Evolutionary conservation across 2,113 vertebrate genomes (phyloP).

Genomic region (Turdus rufiventris): DNA sequence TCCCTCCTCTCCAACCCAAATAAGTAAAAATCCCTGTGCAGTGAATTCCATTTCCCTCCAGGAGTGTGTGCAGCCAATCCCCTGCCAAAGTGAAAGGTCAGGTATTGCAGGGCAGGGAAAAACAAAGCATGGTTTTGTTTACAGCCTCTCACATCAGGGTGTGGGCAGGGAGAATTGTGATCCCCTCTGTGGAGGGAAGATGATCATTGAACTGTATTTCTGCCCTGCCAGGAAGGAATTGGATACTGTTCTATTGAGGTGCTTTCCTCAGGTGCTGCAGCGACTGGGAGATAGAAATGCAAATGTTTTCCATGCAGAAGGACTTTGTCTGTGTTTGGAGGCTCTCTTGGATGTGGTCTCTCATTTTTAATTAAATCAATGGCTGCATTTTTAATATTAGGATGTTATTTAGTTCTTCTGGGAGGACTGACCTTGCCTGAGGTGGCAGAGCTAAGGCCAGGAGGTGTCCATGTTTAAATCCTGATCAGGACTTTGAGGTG

Average conservation of each 20-base stretch:
- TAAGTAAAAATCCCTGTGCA: not conserved
- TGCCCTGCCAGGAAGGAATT: not conserved
- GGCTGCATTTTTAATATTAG: not conserved
- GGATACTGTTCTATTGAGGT: not conserved
- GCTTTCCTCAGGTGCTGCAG: not conserved
- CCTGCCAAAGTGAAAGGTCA: not conserved
- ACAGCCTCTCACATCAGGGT: not conserved
- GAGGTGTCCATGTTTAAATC: not conserved
- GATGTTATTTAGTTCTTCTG: not conserved
- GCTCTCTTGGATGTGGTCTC: not conserved
- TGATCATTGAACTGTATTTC: not conserved
- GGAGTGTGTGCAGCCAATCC: not conserved
- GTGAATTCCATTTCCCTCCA: not conserved
- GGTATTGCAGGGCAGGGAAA: not conserved
- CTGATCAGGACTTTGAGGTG: rapidly evolving
- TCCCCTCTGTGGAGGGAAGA: not conserved
- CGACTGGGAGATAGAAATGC: not conserved
- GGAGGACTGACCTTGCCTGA: not conserved
- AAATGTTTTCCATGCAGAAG: not conserved
- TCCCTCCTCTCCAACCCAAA: not conserved
- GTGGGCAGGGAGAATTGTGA: not conserved
- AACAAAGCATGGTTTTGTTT: not conserved
- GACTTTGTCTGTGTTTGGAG: not conserved
- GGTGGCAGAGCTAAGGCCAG: not conserved
- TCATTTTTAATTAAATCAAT: not conserved